phyloP scores from a whole-genome alignment of 2,113 vertebrate genomes.

The Carassius carassius region DNA sequence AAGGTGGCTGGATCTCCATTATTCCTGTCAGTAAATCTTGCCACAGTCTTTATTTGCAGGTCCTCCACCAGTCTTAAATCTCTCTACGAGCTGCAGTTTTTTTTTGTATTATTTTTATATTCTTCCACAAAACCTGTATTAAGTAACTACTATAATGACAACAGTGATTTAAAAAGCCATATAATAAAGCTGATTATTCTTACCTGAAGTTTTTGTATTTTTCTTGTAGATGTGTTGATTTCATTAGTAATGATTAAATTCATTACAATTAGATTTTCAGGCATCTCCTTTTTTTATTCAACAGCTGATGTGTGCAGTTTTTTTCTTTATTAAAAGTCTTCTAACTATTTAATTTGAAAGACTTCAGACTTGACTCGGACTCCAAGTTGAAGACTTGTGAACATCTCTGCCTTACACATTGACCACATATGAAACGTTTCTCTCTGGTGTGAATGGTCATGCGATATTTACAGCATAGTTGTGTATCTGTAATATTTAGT shows the following conservation, averaged over 20 bases:
- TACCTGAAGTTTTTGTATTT: background rate
- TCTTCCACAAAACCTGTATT: slow-evolving; percentile 34
- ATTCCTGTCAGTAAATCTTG: slow-evolving; percentile 34
- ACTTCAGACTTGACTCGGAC: no score
- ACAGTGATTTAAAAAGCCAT: background rate
- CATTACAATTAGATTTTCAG: background rate
- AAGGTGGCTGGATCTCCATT: background rate
- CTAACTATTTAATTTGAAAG: no score
- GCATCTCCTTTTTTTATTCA: no score
- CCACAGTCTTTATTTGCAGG: slow-evolving; percentile 32
- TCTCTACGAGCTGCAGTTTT: slow-evolving; percentile 19
- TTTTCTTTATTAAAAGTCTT: no score
- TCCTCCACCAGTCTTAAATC: slow-evolving; percentile 9
- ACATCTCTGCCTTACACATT: no score
- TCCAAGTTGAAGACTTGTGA: no score
- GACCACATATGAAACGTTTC: no score
- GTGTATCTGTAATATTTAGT: no score
- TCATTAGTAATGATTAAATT: background rate
- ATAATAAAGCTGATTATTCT: background rate
- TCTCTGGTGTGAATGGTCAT: no score
- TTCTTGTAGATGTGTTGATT: background rate
- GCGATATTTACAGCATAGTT: no score
- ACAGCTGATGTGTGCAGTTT: no score
- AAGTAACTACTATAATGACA: background rate
- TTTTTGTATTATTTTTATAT: slow-evolving; percentile 1